Evolutionary conservation across 2,113 vertebrate species (phyloP), one percentile per base, ranked within the genome.

Genomic region (Seriola rivoliana): DNA sequence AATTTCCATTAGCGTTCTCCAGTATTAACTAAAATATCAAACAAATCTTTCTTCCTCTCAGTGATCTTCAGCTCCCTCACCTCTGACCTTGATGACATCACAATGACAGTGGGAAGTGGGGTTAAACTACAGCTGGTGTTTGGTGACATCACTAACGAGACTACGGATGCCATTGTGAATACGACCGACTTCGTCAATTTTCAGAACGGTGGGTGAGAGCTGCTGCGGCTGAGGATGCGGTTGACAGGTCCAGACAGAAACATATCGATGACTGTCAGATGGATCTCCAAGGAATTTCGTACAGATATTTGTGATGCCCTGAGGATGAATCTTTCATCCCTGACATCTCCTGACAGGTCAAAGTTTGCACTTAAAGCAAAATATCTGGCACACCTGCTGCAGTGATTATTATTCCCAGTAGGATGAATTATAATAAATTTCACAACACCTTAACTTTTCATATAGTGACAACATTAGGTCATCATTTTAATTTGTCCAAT

Each of bases 141-240:
- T 55, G 94, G 90, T 65, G 93, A 95, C 87, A 95, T 95, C 64
- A 91, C 90, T 1, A 88, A 93, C 5, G 94, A 95, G 86, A 90
- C 67, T 0, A 94, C 90, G 0, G 91, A 95, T 13, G 92, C 16
- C 34, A 81, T 95, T 11, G 94, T 95, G 29, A 95, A 95, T 90
- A 82, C 92, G 12, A 95, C 94, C 5, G 50, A 95, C 84, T 95
- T 95, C 21, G 11, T 0, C 4, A 54, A 91, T 70, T 87, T 92
- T 25, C 1, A 79, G 1, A 3, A 65, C 1, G 71, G 93, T 94
- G 42, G 1, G 80, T 60, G 29, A 77, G 1, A 36, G 10, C 46
- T 14, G 60, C 32, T 10, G 2, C 23, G 13, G 11, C 62, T 55
- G 19, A 2, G 9, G 52, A 1, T n/a, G 17, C 19, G 23, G 23